Evolutionary conservation across 2,113 vertebrate genomes (phyloP), one percentile per base, ranked within the genome.

Genomic region (Nansenia antarctica): DNA sequence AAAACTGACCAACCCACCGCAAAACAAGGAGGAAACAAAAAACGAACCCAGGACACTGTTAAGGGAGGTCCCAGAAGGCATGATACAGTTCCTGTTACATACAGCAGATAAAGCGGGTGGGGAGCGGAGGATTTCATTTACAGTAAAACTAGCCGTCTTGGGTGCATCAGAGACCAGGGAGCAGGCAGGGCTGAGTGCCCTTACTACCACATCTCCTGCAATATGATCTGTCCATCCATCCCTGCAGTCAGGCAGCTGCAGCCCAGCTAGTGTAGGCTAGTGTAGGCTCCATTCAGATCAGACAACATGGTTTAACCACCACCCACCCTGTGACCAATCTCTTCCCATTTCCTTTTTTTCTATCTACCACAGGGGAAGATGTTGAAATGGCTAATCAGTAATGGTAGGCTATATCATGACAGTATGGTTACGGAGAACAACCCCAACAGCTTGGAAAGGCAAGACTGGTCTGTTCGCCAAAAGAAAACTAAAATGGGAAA

Each of bases 131-230:
- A 86, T 88, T 90, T 90, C 82, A 78, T 81, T 90, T 91, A 87
- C 89, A 85, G 85, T 88, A 90, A 91, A 88, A 90, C 82, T 86
- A 86, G 82, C 86, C 81, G 72, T 83, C 81, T 81, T 62, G 74
- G 74, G 81, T 80, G 69, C 75, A 82, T 81, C 78, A 76, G 80
- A 88, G 83, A 84, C 80, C 76, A 74, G 57, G 85, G 73, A 73
- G 80, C 72, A 84, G 82, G 86, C 79, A 83, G 82, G 77, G 80
- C 85, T 82, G 79, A 82, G 81, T 78, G 72, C 82, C 77, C 74
- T 81, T 82, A 73, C 82, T 76, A 70, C 75, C 80, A n/a, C 82
- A 81, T 64, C 20, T 74, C 77, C 52, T 88, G 89, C 84, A 90
- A 90, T 75, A 83, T 79, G 84, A 91, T 82, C 86, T 72, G 57